A percentile compares a stretch with the other conserved stretches of the same genome.
Conservation (phyloP, 64 coral and sea anemone genomes). For the Astreopora myriophthalma region DNA sequence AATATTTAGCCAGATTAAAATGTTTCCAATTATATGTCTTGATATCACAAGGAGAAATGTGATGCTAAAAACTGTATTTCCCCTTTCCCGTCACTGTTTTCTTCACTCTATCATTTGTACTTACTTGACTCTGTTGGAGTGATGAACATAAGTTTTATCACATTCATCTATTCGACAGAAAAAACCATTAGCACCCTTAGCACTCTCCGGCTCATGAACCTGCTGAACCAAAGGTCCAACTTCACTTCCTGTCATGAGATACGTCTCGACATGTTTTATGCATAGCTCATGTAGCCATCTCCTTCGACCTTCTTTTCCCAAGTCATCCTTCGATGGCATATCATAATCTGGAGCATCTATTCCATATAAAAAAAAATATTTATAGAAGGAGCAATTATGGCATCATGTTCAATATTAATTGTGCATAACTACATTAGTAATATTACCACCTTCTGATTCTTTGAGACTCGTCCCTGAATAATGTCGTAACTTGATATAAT, state of each 20-base stretch:
- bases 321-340: neutral
- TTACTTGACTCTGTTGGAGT: conserved; percentile 38
- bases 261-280: neutral
- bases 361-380: neutral
- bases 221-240: conserved; percentile 37
- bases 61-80: neutral
- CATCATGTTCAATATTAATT: neutral
- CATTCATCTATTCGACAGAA: conserved; percentile 8
- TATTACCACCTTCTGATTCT: neutral
- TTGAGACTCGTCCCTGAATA: too few relatives aligned
- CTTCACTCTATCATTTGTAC: too few relatives aligned
- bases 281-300: conserved; percentile 32
- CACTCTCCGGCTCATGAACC: neutral
- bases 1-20: too few relatives aligned
- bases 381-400: neutral
- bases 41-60: neutral
- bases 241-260: neutral
- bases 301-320: conserved; percentile 1
- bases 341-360: neutral
- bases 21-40: too few relatives aligned
- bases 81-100: too few relatives aligned
- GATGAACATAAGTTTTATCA: conserved; percentile 22
- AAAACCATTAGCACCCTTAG: neutral
- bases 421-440: neutral
- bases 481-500: too few relatives aligned